A percentile compares a stretch with the other conserved stretches of the same genome.
Evolutionary conservation across 2,888 invertebrate species (phyloP).

Genomic region (Melipona bicolor): DNA sequence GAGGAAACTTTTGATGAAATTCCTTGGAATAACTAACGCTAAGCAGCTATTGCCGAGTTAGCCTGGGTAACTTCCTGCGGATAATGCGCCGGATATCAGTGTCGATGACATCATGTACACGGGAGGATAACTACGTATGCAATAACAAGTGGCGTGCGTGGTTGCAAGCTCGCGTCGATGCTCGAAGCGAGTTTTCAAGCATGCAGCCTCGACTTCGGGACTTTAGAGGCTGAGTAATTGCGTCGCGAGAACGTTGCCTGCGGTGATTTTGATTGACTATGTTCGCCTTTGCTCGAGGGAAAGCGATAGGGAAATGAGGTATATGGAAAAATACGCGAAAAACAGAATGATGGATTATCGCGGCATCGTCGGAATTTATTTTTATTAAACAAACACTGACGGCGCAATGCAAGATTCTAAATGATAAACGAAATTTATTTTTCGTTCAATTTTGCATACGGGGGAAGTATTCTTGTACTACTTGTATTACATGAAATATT

Average conservation of each 20-base stretch:
- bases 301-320: neutral
- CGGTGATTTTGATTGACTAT: neutral
- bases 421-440: too few relatives aligned
- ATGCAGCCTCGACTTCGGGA: too few relatives aligned
- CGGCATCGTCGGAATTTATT: too few relatives aligned
- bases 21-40: slow-evolving; percentile 57
- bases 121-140: slow-evolving; percentile 23
- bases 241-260: slow-evolving; percentile 6
- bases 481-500: too few relatives aligned
- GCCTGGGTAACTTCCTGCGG: slow-evolving; percentile 39
- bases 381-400: too few relatives aligned
- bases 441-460: too few relatives aligned
- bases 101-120: slow-evolving; percentile 3
- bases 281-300: neutral
- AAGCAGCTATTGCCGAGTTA: slow-evolving; percentile 42
- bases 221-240: slow-evolving; percentile 1
- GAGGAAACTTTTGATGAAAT: slow-evolving; percentile 63
- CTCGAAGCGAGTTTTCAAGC: slow-evolving; percentile 17
- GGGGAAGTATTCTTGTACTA: too few relatives aligned
- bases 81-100: slow-evolving; percentile 38
- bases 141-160: slow-evolving; percentile 25
- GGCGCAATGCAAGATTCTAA: too few relatives aligned
- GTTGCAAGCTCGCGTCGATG: slow-evolving; percentile 20
- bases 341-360: too few relatives aligned
- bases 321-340: neutral